Percentiles rank a stretch among this genome's conserved stretches.
phyloP scores from a whole-genome alignment of 2,797 vertebrate genomes.

The Jordanella pulchra region DNA sequence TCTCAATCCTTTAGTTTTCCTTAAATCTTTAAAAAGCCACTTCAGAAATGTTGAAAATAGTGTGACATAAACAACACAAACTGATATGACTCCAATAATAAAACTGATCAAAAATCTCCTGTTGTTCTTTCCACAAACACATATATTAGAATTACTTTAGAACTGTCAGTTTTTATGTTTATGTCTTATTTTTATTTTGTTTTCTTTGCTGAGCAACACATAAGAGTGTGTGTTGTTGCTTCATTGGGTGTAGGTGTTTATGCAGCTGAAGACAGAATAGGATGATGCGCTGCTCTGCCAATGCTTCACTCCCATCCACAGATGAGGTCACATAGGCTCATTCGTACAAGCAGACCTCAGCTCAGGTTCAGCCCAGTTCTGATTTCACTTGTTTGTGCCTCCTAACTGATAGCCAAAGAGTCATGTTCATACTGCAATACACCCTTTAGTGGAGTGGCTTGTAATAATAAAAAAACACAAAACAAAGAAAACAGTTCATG shows the following conservation, averaged over 20 bases:
- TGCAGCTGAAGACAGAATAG: conserved; percentile 66
- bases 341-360: conserved; percentile 56
- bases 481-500: conserved; percentile 21
- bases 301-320: conserved; percentile 48
- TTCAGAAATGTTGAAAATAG: not conserved
- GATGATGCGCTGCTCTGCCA: conserved; percentile 39
- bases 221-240: conserved; percentile 26
- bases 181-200: conserved; percentile 26
- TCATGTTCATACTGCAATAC: conserved; percentile 29
- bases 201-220: conserved; percentile 29
- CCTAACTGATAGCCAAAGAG: conserved; percentile 39
- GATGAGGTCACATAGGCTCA: conserved; percentile 41
- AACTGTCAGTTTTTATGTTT: conserved; percentile 11
- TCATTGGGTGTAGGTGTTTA: conserved; percentile 65
- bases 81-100: conserved; percentile 29
- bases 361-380: conserved; percentile 54
- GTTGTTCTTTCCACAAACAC: conserved; percentile 48
- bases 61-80: not conserved
- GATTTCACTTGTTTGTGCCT: conserved; percentile 57
- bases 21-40: not conserved
- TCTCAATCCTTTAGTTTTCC: too few species aligned
- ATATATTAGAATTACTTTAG: conserved; percentile 43
- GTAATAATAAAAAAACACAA: too few species aligned
- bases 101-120: conserved; percentile 56
- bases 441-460: conserved; percentile 26